These are phyloP conservation scores for Orussus abietinus DNA, from an alignment of 1,140 invertebrate species.

Conservation along the genomic window DNA sequence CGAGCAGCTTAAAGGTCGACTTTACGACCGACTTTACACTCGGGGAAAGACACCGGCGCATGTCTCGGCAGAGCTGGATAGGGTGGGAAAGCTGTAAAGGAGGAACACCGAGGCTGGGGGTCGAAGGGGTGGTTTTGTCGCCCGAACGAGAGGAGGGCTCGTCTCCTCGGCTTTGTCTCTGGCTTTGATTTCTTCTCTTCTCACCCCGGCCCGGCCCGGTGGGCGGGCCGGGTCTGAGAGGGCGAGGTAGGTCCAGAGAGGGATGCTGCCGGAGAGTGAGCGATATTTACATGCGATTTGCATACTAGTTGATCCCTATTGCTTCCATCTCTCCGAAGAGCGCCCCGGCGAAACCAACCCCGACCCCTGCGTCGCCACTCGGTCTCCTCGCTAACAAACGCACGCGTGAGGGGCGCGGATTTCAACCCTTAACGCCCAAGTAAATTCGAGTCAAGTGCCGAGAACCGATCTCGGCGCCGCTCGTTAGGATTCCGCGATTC, in stretches of 20 bases:
- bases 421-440: constrained; percentile 30
- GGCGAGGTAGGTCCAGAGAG: constrained; percentile 28
- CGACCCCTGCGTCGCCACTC: constrained; percentile 37
- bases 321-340: constrained; percentile 52
- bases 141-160: constrained; percentile 13
- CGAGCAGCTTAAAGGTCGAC: no score
- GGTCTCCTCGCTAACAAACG: no score
- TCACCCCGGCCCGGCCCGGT: no score
- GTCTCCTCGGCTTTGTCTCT: constrained; percentile 43
- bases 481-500: no score
- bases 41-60: no score
- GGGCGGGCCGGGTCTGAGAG: no score
- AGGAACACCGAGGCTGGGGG: no score
- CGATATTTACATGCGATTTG: constrained; percentile 56
- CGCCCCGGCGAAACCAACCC: constrained; percentile 15
- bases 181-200: constrained; percentile 52
- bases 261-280: constrained; percentile 40
- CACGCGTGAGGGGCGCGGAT: no score
- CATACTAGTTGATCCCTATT: constrained; percentile 58
- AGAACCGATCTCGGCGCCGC: constrained; percentile 17
- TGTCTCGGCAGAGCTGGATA: no score
- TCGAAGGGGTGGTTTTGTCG: constrained; percentile 9
- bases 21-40: no score
- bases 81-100: no score
- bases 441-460: constrained; percentile 18